Percentiles rank a stretch among this genome's conserved stretches.
Conservation (phyloP, 1,140 invertebrate species). For the Sarcophaga peregrina region DNA sequence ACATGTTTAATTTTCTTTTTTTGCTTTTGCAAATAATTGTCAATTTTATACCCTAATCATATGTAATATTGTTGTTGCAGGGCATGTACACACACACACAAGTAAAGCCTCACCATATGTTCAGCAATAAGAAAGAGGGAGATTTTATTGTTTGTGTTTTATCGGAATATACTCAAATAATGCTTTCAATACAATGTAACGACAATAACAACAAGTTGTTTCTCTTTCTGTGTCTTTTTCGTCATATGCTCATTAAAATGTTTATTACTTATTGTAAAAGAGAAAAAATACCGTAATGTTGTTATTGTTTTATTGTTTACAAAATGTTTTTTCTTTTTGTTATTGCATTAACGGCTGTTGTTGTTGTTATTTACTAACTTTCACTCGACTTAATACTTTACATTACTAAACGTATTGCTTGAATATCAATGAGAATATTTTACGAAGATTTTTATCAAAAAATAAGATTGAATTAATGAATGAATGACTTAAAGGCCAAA, state of each 20-base stretch:
- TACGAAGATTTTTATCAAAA: no score
- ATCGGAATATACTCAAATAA: background rate
- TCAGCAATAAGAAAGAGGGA: background rate
- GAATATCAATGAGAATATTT: no score
- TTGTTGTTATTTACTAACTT: constrained; percentile 14
- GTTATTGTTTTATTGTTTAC: no score
- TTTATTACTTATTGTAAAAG: no score
- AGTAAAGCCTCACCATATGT: background rate
- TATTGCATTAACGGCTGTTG: background rate
- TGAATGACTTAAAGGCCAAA: background rate
- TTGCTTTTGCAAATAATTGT: background rate
- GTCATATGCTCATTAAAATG: no score
- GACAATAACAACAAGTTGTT: constrained; percentile 7
- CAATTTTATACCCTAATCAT: background rate
- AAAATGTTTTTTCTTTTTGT: background rate
- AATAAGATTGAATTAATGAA: background rate
- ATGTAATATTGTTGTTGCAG: no score
- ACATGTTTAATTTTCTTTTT: background rate
- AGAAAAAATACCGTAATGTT: no score
- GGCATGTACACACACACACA: background rate
- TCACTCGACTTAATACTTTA: constrained; percentile 1
- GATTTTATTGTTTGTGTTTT: background rate
- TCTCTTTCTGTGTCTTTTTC: no score
- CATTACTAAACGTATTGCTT: background rate
- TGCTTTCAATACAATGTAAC: background rate